Conservation (phyloP, 2,113 vertebrate genomes). For the Chaenocephalus aceratus region DNA sequence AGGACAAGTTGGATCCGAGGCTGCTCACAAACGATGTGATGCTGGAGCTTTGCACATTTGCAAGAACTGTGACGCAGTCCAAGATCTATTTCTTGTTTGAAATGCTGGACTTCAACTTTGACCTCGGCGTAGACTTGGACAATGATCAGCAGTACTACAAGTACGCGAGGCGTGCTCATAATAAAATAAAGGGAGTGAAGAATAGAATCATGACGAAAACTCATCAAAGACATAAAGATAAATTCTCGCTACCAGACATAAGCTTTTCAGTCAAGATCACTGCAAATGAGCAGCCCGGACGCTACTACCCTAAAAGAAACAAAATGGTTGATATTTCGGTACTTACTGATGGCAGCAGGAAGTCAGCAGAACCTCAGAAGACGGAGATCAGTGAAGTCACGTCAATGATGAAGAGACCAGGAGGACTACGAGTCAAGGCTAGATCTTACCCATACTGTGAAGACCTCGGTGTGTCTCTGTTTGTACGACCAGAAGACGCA, state of each 20-base stretch:
- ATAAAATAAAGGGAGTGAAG: neutral
- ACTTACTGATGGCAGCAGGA: neutral
- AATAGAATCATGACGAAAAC: neutral
- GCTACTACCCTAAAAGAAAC: constrained; percentile 11
- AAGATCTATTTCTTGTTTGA: constrained; percentile 47
- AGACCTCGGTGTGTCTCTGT: constrained; percentile 14
- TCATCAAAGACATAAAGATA: neutral
- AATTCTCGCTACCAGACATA: constrained; percentile 24
- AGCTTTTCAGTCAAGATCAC: fast-evolving
- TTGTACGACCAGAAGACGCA: neutral
- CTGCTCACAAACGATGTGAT: constrained; percentile 49
- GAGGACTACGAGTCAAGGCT: fast-evolving
- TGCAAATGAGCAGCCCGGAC: fast-evolving
- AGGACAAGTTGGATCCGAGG: constrained; percentile 24
- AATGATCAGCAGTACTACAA: neutral
- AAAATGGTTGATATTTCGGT: neutral
- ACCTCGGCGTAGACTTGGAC: neutral
- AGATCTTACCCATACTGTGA: constrained; percentile 14
- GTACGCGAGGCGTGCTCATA: neutral
- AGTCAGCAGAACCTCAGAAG: neutral
- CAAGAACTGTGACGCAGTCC: constrained; percentile 1
- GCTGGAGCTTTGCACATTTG: constrained; percentile 50
- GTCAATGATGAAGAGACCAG: neutral
- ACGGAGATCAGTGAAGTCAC: fast-evolving
- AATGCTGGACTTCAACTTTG: constrained; percentile 56